phyloP scores from a whole-genome alignment of 2,797 vertebrate genomes.

The Benthosema pterotum region DNA sequence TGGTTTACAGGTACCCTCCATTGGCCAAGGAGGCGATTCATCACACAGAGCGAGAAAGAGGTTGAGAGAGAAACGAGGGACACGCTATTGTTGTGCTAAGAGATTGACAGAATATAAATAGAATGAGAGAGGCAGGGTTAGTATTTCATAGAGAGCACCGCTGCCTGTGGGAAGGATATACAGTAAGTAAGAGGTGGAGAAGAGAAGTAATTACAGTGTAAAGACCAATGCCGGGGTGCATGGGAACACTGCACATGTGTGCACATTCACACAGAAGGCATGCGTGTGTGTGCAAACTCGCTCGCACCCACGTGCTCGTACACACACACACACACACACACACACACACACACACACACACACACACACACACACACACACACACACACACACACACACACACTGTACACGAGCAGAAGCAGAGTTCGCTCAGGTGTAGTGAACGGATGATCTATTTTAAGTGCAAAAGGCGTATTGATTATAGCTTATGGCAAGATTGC shows the following conservation, averaged over 20 bases:
- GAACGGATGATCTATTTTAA: conserved; percentile 52
- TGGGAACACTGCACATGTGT: conserved; percentile 16
- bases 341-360: conserved; percentile 2
- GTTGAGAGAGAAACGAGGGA: conserved; percentile 17
- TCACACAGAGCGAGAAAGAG: neutral
- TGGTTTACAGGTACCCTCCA: conserved; percentile 26
- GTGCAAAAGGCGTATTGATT: conserved; percentile 61
- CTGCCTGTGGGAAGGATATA: neutral
- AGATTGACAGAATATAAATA: conserved; percentile 50
- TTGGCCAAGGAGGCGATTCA: conserved; percentile 26
- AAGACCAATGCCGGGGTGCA: conserved; percentile 37
- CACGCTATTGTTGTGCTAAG: conserved; percentile 40
- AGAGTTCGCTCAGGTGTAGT: conserved; percentile 4
- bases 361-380: conserved; percentile 6
- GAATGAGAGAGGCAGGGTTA: conserved; percentile 28
- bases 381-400: too few species aligned
- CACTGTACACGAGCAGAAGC: conserved; percentile 1
- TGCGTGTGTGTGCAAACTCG: neutral
- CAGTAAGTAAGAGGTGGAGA: conserved; percentile 1
- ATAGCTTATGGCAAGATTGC: conserved; percentile 63
- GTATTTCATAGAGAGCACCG: conserved; percentile 28
- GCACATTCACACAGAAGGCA: neutral
- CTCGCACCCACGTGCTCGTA: conserved; percentile 1
- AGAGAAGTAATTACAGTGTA: conserved; percentile 34
- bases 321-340: neutral